Evolutionary conservation across 2,888 invertebrate species (phyloP), one percentile per base, ranked within the genome.

Genomic region (Uropetala carovei): DNA sequence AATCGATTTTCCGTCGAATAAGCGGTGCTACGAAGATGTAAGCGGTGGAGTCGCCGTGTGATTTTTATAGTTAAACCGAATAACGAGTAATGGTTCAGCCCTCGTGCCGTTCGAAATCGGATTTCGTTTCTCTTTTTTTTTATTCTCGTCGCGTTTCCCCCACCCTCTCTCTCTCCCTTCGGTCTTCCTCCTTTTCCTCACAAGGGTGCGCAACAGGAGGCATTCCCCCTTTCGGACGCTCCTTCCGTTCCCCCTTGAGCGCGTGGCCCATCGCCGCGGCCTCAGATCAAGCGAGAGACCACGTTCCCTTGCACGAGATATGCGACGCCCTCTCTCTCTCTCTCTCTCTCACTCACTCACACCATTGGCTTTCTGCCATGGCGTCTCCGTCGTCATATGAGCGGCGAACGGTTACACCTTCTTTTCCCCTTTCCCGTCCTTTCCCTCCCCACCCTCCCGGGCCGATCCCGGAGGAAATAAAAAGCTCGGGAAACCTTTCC

Each of bases 301-400:
- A 86, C 86, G 86, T 86, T 86, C 18, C 22, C 64, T 60, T 30
- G 60, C 86, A 59, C 86, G 86, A 59, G 86, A 27, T 30, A 22
- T 16, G 10, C 27, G 60, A 27, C 16, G 22, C 86, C 60, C 14
- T 18, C 86, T 60, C 86, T 30, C n/a, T n/a, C 14, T 60, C 60
- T 13, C 22, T 58, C n/a, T 22, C 58, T 22, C 85, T 58, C 85
- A 58, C 58, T 58, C n/a, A n/a, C n/a, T n/a, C n/a, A n/a, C 81
- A 81, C 18, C 85, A 13, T 22, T 86, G 86, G 86, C 86, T 86
- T 86, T 30, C 60, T 86, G 86, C 86, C 86, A 86, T 60, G 60
- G 30, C 60, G 59, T 86, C 86, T 43, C 43, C 43, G 43, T 43
- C 43, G 75, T 75, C 75, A 75, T 75, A 75, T 75, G 27, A 27